phyloP scores from a whole-genome alignment of 2,888 invertebrate genomes.

The Drosophila peninsularis region DNA sequence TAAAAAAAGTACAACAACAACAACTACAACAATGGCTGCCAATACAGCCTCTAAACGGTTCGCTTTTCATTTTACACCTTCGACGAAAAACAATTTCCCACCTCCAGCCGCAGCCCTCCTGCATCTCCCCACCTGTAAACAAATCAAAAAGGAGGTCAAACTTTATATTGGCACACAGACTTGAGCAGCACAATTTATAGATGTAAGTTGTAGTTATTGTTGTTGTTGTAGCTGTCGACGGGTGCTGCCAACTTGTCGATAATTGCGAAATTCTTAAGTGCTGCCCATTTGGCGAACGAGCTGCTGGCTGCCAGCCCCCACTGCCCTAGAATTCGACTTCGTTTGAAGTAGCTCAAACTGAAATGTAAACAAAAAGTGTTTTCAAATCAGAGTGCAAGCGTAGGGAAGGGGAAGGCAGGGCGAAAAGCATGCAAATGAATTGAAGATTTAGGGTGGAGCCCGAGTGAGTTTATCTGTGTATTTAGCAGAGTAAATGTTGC shows the following conservation, averaged over 20 bases:
- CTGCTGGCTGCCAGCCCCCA: not conserved
- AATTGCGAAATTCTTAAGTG: conserved; percentile 71
- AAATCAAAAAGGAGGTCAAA: conserved; percentile 73
- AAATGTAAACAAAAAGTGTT: conserved; percentile 39
- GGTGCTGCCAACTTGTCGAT: conserved; percentile 56
- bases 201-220: conserved; percentile 8
- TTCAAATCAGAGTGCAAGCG: not conserved
- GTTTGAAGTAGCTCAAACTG: conserved; percentile 20
- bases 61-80: conserved; percentile 75
- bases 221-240: conserved; percentile 14
- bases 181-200: conserved; percentile 41
- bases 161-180: conserved; percentile 65
- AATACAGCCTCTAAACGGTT: conserved; percentile 64
- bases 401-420: not conserved
- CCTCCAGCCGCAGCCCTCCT: not conserved
- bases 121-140: conserved; percentile 52
- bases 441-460: not conserved
- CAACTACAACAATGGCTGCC: conserved; percentile 7
- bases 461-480: not conserved
- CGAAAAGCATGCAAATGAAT: not conserved
- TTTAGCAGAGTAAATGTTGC: conserved; percentile 45
- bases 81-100: conserved; percentile 47
- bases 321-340: conserved; percentile 21
- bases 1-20: conserved; percentile 22
- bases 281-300: conserved; percentile 48